Percentiles rank a stretch among this genome's conserved stretches.
These are phyloP conservation scores for Cheilosia urbana DNA, from an alignment of 2,888 invertebrate genomes.

Conservation along the genomic window DNA sequence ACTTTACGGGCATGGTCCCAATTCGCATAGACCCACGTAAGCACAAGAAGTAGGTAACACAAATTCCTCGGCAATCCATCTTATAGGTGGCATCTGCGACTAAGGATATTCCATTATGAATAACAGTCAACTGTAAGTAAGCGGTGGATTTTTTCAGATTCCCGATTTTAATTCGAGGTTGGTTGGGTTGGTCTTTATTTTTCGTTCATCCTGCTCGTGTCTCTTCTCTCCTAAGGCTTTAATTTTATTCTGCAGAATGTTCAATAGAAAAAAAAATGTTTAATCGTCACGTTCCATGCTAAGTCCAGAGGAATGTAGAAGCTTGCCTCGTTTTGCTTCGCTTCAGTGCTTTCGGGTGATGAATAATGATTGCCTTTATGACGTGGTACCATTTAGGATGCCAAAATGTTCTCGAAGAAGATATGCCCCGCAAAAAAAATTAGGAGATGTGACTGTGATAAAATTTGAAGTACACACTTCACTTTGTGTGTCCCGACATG, in stretches of 20 bases:
- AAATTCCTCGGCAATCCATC: not conserved
- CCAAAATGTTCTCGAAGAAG: conserved; percentile 29
- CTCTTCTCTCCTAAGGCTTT: conserved; percentile 16
- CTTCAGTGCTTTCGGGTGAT: conserved; percentile 26
- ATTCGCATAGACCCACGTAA: conserved; percentile 16
- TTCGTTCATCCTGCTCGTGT: conserved; percentile 33
- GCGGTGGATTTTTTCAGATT: conserved; percentile 23
- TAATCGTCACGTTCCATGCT: conserved; percentile 67
- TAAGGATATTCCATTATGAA: conserved; percentile 65
- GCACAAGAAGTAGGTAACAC: conserved; percentile 3
- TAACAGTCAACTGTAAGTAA: conserved; percentile 59
- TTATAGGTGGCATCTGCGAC: conserved; percentile 56
- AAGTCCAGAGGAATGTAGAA: conserved; percentile 50
- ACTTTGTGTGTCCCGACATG: conserved; percentile 38
- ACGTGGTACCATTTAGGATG: conserved; percentile 42
- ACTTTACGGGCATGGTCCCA: conserved; percentile 16
- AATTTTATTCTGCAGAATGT: conserved; percentile 40
- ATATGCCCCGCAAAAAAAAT: conserved; percentile 5
- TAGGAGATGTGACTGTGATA: conserved; percentile 52
- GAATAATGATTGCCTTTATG: conserved; percentile 68
- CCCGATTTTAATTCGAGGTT: conserved; percentile 54
- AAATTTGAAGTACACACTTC: conserved; percentile 54
- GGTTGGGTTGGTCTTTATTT: conserved; percentile 3
- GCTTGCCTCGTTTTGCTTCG: not conserved
- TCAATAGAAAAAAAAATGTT: conserved; percentile 28